A percentile compares a stretch with the other conserved stretches of the same genome.
Conservation (phyloP, 2,113 vertebrate genomes). For the Mus spicilegus region DNA sequence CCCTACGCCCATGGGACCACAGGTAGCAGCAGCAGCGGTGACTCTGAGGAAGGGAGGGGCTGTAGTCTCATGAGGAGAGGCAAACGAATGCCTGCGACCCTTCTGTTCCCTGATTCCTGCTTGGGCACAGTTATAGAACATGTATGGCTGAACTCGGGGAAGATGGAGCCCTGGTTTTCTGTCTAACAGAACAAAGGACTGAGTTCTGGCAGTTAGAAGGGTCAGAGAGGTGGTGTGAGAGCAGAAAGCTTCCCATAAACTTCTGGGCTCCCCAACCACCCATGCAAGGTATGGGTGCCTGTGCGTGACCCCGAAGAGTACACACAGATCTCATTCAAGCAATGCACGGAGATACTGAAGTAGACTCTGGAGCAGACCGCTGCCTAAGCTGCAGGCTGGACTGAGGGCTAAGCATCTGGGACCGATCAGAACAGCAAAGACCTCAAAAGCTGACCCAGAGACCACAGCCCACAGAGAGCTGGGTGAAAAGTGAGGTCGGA, state of each 20-base stretch:
- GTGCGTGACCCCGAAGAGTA: not conserved
- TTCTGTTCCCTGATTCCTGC: not conserved
- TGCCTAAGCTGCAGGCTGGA: not conserved
- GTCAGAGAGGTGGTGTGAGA: not conserved
- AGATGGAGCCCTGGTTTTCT: not conserved
- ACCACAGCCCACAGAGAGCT: constrained; percentile 5
- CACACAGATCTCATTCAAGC: not conserved
- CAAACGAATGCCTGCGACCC: not conserved
- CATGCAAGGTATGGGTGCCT: not conserved
- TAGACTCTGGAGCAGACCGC: not conserved
- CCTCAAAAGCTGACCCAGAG: not conserved
- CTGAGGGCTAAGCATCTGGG: not conserved
- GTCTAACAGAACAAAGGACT: not conserved
- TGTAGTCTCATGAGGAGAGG: not conserved
- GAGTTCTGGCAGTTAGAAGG: not conserved
- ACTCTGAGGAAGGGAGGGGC: not conserved
- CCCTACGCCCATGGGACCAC: not conserved
- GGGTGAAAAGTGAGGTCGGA: not conserved
- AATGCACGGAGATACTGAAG: not conserved
- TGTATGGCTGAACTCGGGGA: not conserved
- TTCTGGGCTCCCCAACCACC: not conserved
- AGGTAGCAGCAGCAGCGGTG: not conserved
- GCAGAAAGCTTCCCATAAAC: not conserved
- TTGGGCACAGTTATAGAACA: not conserved
- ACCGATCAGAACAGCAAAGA: not conserved